Conservation (phyloP, 2,888 invertebrate species). For the Spatulosminthurus flaviceps region DNA sequence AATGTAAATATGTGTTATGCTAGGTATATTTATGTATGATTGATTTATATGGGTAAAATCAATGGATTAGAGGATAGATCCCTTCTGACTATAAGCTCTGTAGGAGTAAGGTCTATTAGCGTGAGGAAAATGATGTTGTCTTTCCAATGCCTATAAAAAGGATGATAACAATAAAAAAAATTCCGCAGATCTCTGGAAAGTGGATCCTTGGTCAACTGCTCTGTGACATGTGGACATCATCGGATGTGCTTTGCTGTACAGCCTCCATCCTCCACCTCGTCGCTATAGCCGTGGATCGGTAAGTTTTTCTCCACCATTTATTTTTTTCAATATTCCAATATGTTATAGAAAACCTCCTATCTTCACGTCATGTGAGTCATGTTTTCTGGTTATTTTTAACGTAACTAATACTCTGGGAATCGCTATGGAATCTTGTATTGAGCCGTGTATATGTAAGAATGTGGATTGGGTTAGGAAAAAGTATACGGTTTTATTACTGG, state of each 20-base stretch:
- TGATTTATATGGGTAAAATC: too few species aligned
- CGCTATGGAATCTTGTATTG: too few species aligned
- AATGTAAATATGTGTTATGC: too few species aligned
- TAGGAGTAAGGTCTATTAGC: too few species aligned
- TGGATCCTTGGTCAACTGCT: conserved; percentile 87
- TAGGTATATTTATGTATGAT: too few species aligned
- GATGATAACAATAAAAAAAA: conserved; percentile 22
- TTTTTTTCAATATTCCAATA: not conserved
- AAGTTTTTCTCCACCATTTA: conserved; percentile 64
- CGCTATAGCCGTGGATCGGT: conserved; percentile 84
- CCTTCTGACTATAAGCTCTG: too few species aligned
- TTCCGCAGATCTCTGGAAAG: conserved; percentile 74
- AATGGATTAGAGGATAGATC: too few species aligned
- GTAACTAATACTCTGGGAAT: too few species aligned
- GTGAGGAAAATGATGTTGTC: not conserved
- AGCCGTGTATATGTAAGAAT: too few species aligned
- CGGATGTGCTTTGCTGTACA: conserved; percentile 66
- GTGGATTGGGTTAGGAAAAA: too few species aligned
- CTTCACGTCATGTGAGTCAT: not conserved
- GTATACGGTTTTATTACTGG: not conserved
- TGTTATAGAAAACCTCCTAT: not conserved
- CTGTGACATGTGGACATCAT: conserved; percentile 71
- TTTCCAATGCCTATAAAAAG: not conserved
- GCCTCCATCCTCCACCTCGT: conserved; percentile 83
- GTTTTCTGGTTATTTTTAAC: not conserved